Evolutionary conservation across 2,797 vertebrate species (phyloP).

Genomic region (Tapera naevia): DNA sequence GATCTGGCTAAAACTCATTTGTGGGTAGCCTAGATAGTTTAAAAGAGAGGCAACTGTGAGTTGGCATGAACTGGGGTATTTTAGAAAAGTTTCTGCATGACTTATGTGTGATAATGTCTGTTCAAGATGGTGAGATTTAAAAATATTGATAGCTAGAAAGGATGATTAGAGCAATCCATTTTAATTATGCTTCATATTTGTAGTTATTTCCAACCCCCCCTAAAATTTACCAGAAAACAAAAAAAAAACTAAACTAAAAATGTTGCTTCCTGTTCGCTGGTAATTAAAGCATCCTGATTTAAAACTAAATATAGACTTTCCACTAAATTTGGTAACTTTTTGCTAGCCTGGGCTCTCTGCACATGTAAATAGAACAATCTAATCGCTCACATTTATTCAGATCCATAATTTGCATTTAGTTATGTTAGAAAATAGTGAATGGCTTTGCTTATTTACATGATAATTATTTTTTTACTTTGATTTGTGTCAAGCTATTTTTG

Average conservation of each 20-base stretch:
- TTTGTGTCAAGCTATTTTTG: conserved; percentile 40
- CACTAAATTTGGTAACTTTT: conserved; percentile 55
- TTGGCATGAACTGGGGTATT: not conserved
- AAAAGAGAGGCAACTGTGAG: not conserved
- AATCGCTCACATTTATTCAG: conserved; percentile 30
- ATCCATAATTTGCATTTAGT: conserved; percentile 54
- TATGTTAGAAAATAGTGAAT: conserved; percentile 50
- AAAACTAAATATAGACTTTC: conserved; percentile 42
- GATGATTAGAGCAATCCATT: conserved; percentile 22
- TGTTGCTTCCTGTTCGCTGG: conserved; percentile 38
- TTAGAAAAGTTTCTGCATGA: not conserved
- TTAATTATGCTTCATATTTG: conserved; percentile 37
- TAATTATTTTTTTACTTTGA: conserved; percentile 41
- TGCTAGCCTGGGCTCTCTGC: conserved; percentile 12
- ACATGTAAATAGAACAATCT: conserved; percentile 44
- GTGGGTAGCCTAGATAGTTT: not conserved
- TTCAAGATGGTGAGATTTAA: conserved; percentile 3
- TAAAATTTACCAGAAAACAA: conserved; percentile 48
- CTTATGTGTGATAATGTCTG: not conserved
- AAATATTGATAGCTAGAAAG: conserved; percentile 20
- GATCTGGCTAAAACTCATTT: not conserved
- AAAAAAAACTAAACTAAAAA: conserved; percentile 16
- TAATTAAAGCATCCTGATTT: conserved; percentile 58
- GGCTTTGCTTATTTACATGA: conserved; percentile 51
- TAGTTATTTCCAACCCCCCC: conserved; percentile 34